Percentiles rank a stretch among this genome's conserved stretches.
Conservation (phyloP, 2,888 invertebrate species). For the Coremacera marginata region DNA sequence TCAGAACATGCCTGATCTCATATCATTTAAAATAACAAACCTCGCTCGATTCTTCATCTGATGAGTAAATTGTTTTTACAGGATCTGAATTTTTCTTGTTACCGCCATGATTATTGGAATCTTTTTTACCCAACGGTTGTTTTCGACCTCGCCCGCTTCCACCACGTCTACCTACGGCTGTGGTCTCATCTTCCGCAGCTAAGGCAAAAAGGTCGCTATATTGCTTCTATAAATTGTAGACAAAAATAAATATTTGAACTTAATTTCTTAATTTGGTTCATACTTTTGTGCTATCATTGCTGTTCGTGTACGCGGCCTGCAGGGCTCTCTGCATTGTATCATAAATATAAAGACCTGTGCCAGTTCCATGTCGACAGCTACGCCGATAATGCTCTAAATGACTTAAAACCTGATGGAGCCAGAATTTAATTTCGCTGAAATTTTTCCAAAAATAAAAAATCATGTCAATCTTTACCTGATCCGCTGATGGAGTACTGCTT, state of each 20-base stretch:
- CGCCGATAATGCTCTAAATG: conserved; percentile 92
- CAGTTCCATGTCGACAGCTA: conserved; percentile 75
- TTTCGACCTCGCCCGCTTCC: conserved; percentile 74
- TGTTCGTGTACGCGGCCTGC: conserved; percentile 87
- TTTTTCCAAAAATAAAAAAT: not conserved
- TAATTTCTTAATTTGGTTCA: not conserved
- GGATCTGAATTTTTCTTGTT: conserved; percentile 70
- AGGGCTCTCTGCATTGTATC: conserved; percentile 93
- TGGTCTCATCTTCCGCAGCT: conserved; percentile 88
- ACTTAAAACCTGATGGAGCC: conserved; percentile 78
- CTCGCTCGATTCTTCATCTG: conserved; percentile 88
- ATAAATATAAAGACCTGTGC: conserved; percentile 85
- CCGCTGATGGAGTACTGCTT: conserved; percentile 81
- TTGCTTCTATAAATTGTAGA: conserved; percentile 75
- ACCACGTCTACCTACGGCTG: conserved; percentile 74
- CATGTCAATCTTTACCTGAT: conserved; percentile 72
- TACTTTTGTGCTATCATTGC: conserved; percentile 87
- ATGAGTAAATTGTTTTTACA: conserved; percentile 75
- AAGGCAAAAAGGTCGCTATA: conserved; percentile 91
- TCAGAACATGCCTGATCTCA: conserved; percentile 4
- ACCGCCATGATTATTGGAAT: conserved; percentile 68
- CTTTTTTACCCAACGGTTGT: conserved; percentile 72
- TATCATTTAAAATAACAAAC: conserved; percentile 69
- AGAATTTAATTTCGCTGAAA: not conserved
- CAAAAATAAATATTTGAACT: conserved; percentile 21